Evolutionary conservation across 2,797 vertebrate species (phyloP).

Genomic region (Poliocrania exsul): DNA sequence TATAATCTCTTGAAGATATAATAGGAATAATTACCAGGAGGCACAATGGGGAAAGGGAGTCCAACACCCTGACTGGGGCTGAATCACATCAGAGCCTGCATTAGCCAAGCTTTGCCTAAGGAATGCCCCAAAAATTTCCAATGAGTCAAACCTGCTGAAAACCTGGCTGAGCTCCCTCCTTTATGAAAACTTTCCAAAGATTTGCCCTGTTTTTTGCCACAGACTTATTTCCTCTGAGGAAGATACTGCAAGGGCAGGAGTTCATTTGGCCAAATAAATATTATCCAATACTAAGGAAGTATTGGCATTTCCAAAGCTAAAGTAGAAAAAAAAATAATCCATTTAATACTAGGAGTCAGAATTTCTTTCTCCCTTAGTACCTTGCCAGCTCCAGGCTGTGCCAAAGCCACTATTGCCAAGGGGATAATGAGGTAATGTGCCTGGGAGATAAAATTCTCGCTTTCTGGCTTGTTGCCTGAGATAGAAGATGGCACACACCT

Average conservation of each 20-base stretch:
- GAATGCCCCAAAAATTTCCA: background rate
- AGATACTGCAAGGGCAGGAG: background rate
- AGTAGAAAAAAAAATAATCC: background rate
- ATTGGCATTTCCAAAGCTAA: background rate
- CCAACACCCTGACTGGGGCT: constrained; percentile 30
- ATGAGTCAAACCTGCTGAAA: constrained; percentile 6
- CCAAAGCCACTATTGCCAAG: constrained; percentile 55
- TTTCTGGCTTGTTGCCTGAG: background rate
- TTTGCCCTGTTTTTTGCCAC: background rate
- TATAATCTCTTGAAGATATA: constrained; percentile 44
- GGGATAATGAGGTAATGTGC: constrained; percentile 60
- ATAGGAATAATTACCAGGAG: constrained; percentile 65
- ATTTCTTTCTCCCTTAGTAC: constrained; percentile 4
- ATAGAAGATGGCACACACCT: background rate
- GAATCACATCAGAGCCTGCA: constrained; percentile 29
- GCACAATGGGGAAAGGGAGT: constrained; percentile 39
- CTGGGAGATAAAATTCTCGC: constrained; percentile 7
- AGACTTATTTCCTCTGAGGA: background rate
- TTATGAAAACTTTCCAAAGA: constrained; percentile 22
- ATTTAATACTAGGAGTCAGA: background rate
- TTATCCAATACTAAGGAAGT: background rate
- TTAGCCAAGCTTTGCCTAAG: constrained; percentile 47
- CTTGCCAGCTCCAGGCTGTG: constrained; percentile 26
- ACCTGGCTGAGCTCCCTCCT: constrained; percentile 23
- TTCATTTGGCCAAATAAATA: background rate